These are phyloP conservation scores for Musca domestica DNA, from an alignment of 1,140 invertebrate genomes.

Conservation along the genomic window DNA sequence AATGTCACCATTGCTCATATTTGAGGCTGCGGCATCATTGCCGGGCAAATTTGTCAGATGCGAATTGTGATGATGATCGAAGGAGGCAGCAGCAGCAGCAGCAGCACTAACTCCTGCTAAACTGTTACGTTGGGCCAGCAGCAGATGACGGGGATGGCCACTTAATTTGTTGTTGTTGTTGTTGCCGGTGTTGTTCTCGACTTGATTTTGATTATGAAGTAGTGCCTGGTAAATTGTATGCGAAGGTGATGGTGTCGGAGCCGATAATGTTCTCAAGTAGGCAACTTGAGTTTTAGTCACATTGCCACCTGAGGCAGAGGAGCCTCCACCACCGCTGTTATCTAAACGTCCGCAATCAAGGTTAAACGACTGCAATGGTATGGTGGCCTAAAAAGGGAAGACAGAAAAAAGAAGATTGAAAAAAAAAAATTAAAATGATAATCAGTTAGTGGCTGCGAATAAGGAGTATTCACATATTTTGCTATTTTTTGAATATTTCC, in stretches of 20 bases:
- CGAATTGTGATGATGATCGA: slow-evolving; percentile 30
- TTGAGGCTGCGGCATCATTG: slow-evolving; percentile 16
- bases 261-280: slow-evolving; percentile 51
- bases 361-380: slow-evolving; percentile 54
- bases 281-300: slow-evolving; percentile 33
- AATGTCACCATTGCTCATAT: slow-evolving; percentile 10
- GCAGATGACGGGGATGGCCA: not conserved
- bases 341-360: slow-evolving; percentile 51
- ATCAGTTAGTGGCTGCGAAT: no score
- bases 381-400: slow-evolving; percentile 45
- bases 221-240: slow-evolving; percentile 18
- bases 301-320: not conserved
- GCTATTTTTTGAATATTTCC: not conserved
- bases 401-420: slow-evolving; percentile 16
- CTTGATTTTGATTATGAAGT: slow-evolving; percentile 2
- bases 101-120: slow-evolving; percentile 34
- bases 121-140: slow-evolving; percentile 39
- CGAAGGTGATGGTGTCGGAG: slow-evolving; percentile 32
- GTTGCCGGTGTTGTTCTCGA: slow-evolving; percentile 12
- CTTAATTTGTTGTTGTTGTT: slow-evolving; percentile 11
- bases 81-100: not conserved
- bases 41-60: slow-evolving; percentile 53
- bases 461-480: not conserved
- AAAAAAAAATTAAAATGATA: not conserved
- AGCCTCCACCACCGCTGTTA: not conserved